Percentiles rank a stretch among this genome's conserved stretches.
Evolutionary conservation across 2,888 invertebrate species (phyloP).

Genomic region (Polydesmus complanatus): DNA sequence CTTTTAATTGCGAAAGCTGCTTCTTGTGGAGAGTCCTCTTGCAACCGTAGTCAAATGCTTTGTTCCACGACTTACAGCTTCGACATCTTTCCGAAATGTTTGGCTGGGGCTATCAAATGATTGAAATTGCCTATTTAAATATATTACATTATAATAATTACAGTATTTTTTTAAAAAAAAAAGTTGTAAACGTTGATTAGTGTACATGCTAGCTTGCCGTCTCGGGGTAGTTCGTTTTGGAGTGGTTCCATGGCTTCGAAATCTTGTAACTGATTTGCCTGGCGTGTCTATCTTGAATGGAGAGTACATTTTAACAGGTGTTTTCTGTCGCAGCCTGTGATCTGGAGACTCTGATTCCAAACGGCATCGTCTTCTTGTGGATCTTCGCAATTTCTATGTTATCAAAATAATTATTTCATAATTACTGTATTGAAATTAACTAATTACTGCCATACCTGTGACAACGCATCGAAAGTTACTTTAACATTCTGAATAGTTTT

Average conservation of each 20-base stretch:
- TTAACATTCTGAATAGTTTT: background rate
- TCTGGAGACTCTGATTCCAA: background rate
- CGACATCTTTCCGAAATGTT: background rate
- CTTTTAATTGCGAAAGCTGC: background rate
- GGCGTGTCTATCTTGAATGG: constrained; percentile 7
- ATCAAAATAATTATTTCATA: background rate
- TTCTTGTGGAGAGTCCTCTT: background rate
- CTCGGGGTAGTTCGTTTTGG: background rate
- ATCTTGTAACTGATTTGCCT: background rate
- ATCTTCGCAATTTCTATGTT: constrained; percentile 2
- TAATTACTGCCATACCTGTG: background rate
- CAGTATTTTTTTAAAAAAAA: too few relatives aligned
- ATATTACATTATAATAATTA: too few relatives aligned
- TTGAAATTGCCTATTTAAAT: background rate
- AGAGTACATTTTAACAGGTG: constrained; percentile 8
- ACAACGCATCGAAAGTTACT: background rate
- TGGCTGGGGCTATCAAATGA: background rate
- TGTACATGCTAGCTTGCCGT: background rate
- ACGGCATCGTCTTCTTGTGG: constrained; percentile 6
- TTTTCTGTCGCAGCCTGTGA: background rate
- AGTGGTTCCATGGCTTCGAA: background rate
- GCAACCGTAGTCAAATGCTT: background rate
- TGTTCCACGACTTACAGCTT: background rate
- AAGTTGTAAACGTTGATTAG: background rate
- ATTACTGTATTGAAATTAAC: background rate